These are phyloP conservation scores for Leptoteleia sp. DNA, from an alignment of 1,140 invertebrate genomes.

Conservation along the genomic window DNA sequence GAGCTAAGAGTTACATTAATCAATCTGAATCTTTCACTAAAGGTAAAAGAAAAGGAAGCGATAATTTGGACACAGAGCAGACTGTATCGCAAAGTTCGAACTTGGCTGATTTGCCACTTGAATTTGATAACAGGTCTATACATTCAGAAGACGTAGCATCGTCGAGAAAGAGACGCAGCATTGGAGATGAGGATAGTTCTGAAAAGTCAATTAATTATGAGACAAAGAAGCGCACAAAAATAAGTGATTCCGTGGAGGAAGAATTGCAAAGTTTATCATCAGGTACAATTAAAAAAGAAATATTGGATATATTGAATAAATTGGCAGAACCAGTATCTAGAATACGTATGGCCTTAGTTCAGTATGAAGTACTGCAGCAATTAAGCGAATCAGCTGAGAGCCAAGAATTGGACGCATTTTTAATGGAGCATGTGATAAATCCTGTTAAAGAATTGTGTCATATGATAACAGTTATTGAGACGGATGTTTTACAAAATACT, in stretches of 20 bases:
- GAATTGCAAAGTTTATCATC: slow-evolving; percentile 49
- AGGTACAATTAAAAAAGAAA: slow-evolving; percentile 68
- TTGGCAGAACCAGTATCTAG: slow-evolving; percentile 68
- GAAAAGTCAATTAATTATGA: slow-evolving; percentile 68
- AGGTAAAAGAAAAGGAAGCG: slow-evolving; percentile 57
- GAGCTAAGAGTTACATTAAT: slow-evolving; percentile 57
- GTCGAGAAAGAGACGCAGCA: slow-evolving; percentile 58
- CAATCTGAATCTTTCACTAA: slow-evolving; percentile 3
- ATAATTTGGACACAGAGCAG: slow-evolving; percentile 45
- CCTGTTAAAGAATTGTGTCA: slow-evolving; percentile 75
- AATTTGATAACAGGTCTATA: slow-evolving; percentile 56
- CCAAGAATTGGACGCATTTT: slow-evolving; percentile 62
- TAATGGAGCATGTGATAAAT: slow-evolving; percentile 67
- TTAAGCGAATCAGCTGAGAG: slow-evolving; percentile 17
- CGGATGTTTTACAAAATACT: slow-evolving; percentile 69
- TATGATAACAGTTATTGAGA: slow-evolving; percentile 70
- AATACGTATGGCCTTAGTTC: slow-evolving; percentile 70
- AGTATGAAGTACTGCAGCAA: slow-evolving; percentile 65
- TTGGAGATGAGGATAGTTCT: slow-evolving; percentile 62
- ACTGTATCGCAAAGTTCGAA: slow-evolving; percentile 62
- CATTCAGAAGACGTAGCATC: slow-evolving; percentile 54
- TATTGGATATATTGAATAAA: slow-evolving; percentile 65
- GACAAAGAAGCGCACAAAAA: slow-evolving; percentile 43
- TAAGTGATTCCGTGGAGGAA: slow-evolving; percentile 46
- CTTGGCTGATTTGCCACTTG: slow-evolving; percentile 66